Evolutionary conservation across 2,888 invertebrate genomes (phyloP).

Genomic region (Tipula unca): DNA sequence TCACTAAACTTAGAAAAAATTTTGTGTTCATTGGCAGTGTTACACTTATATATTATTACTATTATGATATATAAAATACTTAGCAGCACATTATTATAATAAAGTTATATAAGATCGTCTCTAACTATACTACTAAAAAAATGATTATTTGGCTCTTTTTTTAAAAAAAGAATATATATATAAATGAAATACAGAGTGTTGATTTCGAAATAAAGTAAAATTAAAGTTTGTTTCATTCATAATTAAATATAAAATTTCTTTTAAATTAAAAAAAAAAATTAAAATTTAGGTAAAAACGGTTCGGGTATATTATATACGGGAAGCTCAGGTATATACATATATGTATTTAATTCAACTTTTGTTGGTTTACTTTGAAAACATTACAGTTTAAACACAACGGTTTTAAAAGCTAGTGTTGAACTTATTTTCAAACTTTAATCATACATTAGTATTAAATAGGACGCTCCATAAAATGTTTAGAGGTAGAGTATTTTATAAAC

Average conservation of each 20-base stretch:
- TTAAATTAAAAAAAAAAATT: background rate
- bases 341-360: background rate
- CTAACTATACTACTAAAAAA: background rate
- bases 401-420: background rate
- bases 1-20: background rate
- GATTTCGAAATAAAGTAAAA: background rate
- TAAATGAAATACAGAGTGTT: background rate
- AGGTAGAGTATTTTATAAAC: background rate
- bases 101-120: background rate
- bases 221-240: background rate
- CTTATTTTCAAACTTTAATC: background rate
- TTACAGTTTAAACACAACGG: background rate
- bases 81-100: background rate
- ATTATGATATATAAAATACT: background rate
- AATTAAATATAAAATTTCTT: background rate
- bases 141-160: background rate
- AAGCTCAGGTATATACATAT: background rate
- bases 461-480: background rate
- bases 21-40: background rate
- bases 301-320: background rate
- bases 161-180: background rate
- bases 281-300: background rate
- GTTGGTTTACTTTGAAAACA: background rate
- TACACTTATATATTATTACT: background rate
- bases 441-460: background rate